Evolutionary conservation across 2,797 vertebrate species (phyloP).

Genomic region (Chelmon rostratus): DNA sequence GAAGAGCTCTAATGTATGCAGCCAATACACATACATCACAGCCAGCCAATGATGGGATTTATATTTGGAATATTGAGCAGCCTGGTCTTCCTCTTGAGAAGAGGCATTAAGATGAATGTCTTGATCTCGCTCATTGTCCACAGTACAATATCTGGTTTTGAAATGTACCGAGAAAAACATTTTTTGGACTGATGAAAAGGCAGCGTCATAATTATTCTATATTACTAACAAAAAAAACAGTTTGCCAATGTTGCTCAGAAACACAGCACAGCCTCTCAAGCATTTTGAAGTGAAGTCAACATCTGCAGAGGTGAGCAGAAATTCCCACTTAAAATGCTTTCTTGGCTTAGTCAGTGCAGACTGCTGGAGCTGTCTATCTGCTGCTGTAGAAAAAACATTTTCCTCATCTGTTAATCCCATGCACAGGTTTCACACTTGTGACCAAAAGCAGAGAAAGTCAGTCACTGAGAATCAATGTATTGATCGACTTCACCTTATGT

Average conservation of each 20-base stretch:
- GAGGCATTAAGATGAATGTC: slow-evolving; percentile 34
- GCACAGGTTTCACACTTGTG: slow-evolving; percentile 1
- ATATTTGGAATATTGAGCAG: slow-evolving; percentile 57
- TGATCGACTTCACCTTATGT: slow-evolving; percentile 4
- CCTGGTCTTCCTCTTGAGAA: slow-evolving; percentile 38
- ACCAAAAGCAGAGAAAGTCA: slow-evolving; percentile 2
- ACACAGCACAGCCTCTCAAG: background rate
- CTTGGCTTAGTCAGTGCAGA: slow-evolving; percentile 1
- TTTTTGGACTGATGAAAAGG: slow-evolving; percentile 17
- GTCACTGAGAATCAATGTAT: slow-evolving; percentile 25
- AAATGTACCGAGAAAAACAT: background rate
- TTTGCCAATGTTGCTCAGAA: slow-evolving; percentile 6
- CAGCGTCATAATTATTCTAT: background rate
- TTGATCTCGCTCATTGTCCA: slow-evolving; percentile 16
- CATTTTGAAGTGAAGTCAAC: background rate
- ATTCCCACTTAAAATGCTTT: background rate
- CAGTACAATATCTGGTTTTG: background rate
- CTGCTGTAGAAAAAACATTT: slow-evolving; percentile 1
- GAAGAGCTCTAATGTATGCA: slow-evolving; percentile 32
- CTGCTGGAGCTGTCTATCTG: background rate
- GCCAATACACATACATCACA: slow-evolving; percentile 44
- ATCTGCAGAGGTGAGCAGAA: background rate
- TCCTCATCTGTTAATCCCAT: background rate
- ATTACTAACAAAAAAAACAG: slow-evolving; percentile 1
- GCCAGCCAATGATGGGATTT: slow-evolving; percentile 50